Conservation (phyloP, 2,888 invertebrate species). For the Mylabris sibirica region DNA sequence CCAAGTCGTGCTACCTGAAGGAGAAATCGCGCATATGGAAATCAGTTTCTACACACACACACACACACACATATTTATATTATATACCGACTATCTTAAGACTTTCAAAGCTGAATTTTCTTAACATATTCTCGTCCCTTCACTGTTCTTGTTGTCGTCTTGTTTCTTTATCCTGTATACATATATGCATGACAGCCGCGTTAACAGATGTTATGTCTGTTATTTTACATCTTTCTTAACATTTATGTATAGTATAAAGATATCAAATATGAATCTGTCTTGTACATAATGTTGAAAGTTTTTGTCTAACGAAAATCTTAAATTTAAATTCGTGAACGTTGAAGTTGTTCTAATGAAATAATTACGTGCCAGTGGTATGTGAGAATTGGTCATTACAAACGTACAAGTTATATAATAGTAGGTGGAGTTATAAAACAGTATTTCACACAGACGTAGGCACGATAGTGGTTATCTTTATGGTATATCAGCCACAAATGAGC, state of each 20-base stretch:
- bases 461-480: conserved; percentile 46
- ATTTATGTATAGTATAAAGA: not conserved
- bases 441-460: conserved; percentile 29
- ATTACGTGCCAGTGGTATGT: not conserved
- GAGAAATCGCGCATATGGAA: conserved; percentile 32
- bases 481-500: conserved; percentile 53
- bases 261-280: not conserved
- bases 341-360: not conserved
- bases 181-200: conserved; percentile 34
- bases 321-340: not conserved
- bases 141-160: conserved; percentile 15
- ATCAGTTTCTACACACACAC: conserved; percentile 1
- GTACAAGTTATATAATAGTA: not conserved
- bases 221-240: conserved; percentile 4
- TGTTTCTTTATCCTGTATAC: conserved; percentile 23
- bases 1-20: conserved; percentile 25
- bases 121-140: conserved; percentile 19
- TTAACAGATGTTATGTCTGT: conserved; percentile 23
- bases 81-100: conserved; percentile 8
- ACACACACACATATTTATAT: too few relatives aligned
- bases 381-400: not conserved
- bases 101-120: conserved; percentile 30
- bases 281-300: not conserved
- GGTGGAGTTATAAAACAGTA: conserved; percentile 15
- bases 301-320: not conserved